Conservation (phyloP, 2,888 invertebrate genomes). For the Tortricodes alternella region DNA sequence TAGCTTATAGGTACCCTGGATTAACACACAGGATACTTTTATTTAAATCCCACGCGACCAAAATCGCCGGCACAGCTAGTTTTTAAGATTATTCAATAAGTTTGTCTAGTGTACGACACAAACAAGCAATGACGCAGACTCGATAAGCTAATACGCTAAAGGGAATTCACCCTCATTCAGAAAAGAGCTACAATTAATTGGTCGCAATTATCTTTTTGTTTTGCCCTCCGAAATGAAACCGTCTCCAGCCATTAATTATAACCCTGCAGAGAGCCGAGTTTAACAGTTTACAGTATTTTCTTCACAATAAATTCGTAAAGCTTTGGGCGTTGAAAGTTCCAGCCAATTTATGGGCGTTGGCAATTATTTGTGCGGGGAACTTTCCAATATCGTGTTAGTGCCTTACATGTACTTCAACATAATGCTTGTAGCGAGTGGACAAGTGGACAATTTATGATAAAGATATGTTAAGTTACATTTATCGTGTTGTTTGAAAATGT, state of each 20-base stretch:
- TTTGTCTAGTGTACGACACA: not conserved
- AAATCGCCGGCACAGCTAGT: too few species aligned
- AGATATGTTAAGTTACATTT: too few species aligned
- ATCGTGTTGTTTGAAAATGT: too few species aligned
- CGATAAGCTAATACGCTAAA: conserved; percentile 18
- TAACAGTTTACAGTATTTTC: conserved; percentile 44
- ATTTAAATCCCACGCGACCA: too few species aligned
- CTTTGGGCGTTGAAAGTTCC: conserved; percentile 45
- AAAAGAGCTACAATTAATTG: conserved; percentile 76
- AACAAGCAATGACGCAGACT: conserved; percentile 52
- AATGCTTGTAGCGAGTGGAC: too few species aligned
- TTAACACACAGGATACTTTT: too few species aligned
- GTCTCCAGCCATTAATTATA: conserved; percentile 68
- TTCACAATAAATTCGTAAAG: conserved; percentile 52
- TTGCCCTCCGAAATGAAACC: conserved; percentile 60
- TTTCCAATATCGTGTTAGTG: conserved; percentile 19
- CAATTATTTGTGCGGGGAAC: conserved; percentile 37
- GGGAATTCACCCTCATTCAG: conserved; percentile 62
- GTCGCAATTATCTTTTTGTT: conserved; percentile 77
- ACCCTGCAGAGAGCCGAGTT: conserved; percentile 56
- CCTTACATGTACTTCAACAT: not conserved
- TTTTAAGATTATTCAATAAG: too few species aligned
- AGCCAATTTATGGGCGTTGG: conserved; percentile 41
- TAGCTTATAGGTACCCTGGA: too few species aligned
- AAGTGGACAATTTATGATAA: too few species aligned